phyloP scores from a whole-genome alignment of 2,888 invertebrate genomes.

The Unio delphinus region DNA sequence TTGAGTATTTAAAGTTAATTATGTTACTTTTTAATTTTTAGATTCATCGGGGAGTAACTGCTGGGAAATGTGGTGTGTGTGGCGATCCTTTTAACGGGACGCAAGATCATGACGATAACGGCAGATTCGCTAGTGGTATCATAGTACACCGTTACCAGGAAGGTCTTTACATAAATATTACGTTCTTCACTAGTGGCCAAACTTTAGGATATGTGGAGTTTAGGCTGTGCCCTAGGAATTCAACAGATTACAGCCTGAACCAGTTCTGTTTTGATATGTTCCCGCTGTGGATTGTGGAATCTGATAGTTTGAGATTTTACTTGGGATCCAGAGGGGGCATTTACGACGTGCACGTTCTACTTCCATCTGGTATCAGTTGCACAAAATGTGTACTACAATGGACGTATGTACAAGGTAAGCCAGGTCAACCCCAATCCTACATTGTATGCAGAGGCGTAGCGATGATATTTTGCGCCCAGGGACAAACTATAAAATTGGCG shows the following conservation, averaged over 20 bases:
- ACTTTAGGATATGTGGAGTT: constrained; percentile 70
- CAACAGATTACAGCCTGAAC: constrained; percentile 48
- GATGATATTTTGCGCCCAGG: too few relatives aligned
- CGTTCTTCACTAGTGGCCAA: constrained; percentile 65
- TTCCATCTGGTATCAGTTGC: constrained; percentile 64
- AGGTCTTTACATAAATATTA: constrained; percentile 65
- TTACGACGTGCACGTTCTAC: constrained; percentile 47
- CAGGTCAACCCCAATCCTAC: too few relatives aligned
- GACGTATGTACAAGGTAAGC: constrained; percentile 69
- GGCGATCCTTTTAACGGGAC: constrained; percentile 82
- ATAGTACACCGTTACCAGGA: constrained; percentile 60
- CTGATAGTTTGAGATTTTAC: constrained; percentile 46
- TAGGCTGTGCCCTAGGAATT: constrained; percentile 65
- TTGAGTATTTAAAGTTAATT: too few relatives aligned
- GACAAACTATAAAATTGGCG: too few relatives aligned
- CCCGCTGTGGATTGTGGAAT: constrained; percentile 56
- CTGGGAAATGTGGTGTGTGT: constrained; percentile 89
- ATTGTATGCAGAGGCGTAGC: too few relatives aligned
- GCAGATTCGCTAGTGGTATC: constrained; percentile 64
- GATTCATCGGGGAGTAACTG: constrained; percentile 60
- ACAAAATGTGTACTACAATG: constrained; percentile 70
- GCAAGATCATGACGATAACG: constrained; percentile 64
- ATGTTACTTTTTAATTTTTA: constrained; percentile 20
- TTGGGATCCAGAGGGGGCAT: constrained; percentile 48
- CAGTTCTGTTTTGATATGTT: constrained; percentile 66